Conservation (phyloP, 2,888 invertebrate species). For the Allygus modestus region DNA sequence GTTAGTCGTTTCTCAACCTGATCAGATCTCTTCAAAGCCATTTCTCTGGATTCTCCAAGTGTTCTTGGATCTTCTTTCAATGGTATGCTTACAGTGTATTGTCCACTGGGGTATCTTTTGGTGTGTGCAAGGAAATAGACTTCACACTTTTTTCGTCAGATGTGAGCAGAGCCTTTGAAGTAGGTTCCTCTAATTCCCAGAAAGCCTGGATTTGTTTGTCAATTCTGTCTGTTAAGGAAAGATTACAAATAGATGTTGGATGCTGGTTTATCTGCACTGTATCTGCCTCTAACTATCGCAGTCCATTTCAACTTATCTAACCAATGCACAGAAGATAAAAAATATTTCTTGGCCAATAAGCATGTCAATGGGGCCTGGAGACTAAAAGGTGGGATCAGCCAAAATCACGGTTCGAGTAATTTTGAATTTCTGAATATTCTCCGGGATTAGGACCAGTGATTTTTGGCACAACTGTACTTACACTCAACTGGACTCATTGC, state of each 20-base stretch:
- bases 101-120: background rate
- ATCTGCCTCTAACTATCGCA: slow-evolving; percentile 1
- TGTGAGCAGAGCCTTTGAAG: background rate
- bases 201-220: slow-evolving; percentile 20
- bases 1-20: background rate
- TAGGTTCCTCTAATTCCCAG: slow-evolving; percentile 20
- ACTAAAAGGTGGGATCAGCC: slow-evolving; percentile 2
- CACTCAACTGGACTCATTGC: too few relatives aligned
- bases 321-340: slow-evolving; percentile 3
- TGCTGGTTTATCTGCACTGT: background rate
- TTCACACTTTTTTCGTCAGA: slow-evolving; percentile 4
- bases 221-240: background rate
- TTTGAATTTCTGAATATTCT: background rate
- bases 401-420: background rate
- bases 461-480: background rate
- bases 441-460: background rate
- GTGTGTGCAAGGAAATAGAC: background rate
- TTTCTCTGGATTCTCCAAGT: slow-evolving; percentile 8
- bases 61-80: background rate
- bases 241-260: background rate
- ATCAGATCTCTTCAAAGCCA: background rate
- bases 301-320: background rate
- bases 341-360: slow-evolving; percentile 35
- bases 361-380: background rate
- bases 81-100: slow-evolving; percentile 11